Percentiles rank a stretch among this genome's conserved stretches.
These are phyloP conservation scores for Phylloscopus trochilus DNA, from an alignment of 2,113 vertebrate species.

Conservation along the genomic window DNA sequence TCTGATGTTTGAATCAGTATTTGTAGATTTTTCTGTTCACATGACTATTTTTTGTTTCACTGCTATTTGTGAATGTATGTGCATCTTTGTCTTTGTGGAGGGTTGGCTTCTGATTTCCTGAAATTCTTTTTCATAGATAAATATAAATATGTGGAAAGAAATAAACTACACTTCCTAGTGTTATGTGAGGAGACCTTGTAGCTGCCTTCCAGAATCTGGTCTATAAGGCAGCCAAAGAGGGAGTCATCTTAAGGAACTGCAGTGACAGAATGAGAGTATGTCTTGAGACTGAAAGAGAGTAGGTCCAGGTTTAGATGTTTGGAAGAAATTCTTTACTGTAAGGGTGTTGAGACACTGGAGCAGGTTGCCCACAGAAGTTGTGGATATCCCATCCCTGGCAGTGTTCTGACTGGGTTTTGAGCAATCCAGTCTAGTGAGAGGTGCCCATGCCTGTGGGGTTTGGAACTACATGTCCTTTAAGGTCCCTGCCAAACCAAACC, in stretches of 20 bases:
- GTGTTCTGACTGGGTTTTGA: background rate
- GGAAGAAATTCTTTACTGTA: background rate
- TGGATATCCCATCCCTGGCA: background rate
- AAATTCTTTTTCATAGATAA: background rate
- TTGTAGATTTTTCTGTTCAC: background rate
- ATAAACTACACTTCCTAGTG: rapidly evolving
- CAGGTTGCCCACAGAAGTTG: background rate
- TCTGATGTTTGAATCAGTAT: background rate
- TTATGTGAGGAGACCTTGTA: background rate
- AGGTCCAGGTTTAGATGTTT: background rate
- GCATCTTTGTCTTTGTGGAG: rapidly evolving
- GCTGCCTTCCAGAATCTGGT: background rate
- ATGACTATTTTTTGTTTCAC: background rate
- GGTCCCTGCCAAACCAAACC: background rate
- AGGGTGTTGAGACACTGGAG: background rate
- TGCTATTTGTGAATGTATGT: background rate
- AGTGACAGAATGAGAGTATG: background rate
- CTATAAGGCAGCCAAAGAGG: background rate
- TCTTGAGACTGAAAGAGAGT: background rate
- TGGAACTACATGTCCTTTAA: background rate
- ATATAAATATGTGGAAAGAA: background rate
- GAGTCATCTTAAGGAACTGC: background rate
- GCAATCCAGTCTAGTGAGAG: background rate
- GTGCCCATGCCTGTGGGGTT: background rate
- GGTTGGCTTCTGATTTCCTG: background rate